Conservation (phyloP, 1,140 invertebrate genomes). For the Elysia chlorotica region DNA sequence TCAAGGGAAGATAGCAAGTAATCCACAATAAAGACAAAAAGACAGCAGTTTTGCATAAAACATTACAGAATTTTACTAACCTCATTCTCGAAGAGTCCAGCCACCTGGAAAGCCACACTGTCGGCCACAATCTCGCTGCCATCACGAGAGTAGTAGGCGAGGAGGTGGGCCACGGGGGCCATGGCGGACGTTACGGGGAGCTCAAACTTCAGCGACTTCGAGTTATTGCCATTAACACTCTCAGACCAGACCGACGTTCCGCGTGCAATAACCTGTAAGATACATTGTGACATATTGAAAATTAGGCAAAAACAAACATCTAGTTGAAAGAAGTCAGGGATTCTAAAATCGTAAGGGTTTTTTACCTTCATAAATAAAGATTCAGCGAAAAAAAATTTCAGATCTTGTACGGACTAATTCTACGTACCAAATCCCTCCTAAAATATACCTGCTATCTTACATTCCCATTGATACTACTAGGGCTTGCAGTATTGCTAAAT, state of each 20-base stretch:
- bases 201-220: constrained; percentile 19
- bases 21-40: no score
- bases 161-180: constrained; percentile 24
- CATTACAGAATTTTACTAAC: no score
- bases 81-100: constrained; percentile 28
- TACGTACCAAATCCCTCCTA: no score
- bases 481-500: no score
- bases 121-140: constrained; percentile 29
- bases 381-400: neutral
- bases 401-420: neutral
- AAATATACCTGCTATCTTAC: no score
- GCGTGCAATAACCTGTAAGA: constrained; percentile 38
- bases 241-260: constrained; percentile 18
- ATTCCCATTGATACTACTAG: no score
- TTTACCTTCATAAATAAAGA: neutral
- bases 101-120: constrained; percentile 26
- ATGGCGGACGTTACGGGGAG: constrained; percentile 20
- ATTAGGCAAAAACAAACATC: no score
- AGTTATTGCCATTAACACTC: constrained; percentile 5
- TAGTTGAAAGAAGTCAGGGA: neutral
- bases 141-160: constrained; percentile 23
- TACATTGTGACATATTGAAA: no score
- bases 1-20: no score
- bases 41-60: no score
- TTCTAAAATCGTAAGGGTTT: neutral